Evolutionary conservation across 2,888 invertebrate species (phyloP).

Genomic region (Holacanthella duospinosa): DNA sequence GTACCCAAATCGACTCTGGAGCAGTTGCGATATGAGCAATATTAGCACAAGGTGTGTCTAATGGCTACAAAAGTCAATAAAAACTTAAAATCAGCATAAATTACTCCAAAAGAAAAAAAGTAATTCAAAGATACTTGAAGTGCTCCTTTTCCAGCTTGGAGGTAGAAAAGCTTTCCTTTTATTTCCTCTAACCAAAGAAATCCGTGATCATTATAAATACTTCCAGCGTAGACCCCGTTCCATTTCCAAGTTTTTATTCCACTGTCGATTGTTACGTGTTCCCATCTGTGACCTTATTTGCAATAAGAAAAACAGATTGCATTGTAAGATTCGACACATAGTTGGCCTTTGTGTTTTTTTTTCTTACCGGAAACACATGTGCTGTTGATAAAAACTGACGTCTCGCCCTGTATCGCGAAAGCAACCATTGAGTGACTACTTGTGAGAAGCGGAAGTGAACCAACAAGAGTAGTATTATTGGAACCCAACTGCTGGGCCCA

Average conservation of each 20-base stretch:
- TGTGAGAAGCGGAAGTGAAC: not conserved
- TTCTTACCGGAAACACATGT: conserved; percentile 34
- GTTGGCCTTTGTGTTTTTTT: not conserved
- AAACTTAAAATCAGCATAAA: no score
- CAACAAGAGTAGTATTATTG: not conserved
- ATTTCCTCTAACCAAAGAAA: conserved; percentile 22
- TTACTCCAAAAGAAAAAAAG: not conserved
- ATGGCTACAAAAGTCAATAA: not conserved
- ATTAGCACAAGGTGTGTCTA: conserved; percentile 7
- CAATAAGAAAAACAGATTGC: conserved; percentile 13
- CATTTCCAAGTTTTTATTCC: conserved; percentile 16
- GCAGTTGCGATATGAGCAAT: conserved; percentile 40
- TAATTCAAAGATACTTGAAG: not conserved
- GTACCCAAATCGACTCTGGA: conserved; percentile 44
- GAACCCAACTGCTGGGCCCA: not conserved
- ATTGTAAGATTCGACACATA: not conserved
- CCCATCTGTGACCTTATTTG: conserved; percentile 38
- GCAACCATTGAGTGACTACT: conserved; percentile 22
- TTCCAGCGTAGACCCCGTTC: conserved; percentile 26
- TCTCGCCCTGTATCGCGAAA: conserved; percentile 35
- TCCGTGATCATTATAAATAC: conserved; percentile 29
- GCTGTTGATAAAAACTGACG: conserved; percentile 35
- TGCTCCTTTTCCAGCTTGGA: conserved; percentile 11
- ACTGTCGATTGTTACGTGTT: conserved; percentile 18
- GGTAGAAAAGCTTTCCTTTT: conserved; percentile 19